These are phyloP conservation scores for Hetaerina titia DNA, from an alignment of 2,888 invertebrate genomes.

Conservation along the genomic window DNA sequence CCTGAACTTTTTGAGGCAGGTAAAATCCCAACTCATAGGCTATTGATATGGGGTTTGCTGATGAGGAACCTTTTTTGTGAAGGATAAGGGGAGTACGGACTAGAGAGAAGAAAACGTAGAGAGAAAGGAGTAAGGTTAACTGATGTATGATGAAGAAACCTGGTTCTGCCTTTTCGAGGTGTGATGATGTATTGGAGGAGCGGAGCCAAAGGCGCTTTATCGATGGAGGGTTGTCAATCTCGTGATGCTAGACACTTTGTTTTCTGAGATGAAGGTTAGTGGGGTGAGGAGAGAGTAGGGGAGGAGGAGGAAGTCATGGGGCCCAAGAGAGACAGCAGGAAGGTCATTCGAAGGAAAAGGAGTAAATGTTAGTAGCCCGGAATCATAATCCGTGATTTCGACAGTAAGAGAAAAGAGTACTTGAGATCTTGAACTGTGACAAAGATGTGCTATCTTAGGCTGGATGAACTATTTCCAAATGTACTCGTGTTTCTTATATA, in stretches of 20 bases:
- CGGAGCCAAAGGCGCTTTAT: constrained; percentile 52
- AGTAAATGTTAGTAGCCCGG: background rate
- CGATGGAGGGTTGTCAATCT: constrained; percentile 58
- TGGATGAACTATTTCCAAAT: no score
- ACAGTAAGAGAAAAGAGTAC: background rate
- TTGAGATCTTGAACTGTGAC: background rate
- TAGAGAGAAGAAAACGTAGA: background rate
- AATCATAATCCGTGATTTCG: background rate
- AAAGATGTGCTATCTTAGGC: no score
- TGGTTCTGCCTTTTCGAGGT: constrained; percentile 65
- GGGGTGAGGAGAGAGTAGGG: background rate
- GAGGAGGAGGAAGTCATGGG: background rate
- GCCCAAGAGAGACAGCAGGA: background rate
- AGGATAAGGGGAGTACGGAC: background rate
- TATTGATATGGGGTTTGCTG: background rate
- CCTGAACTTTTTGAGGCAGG: background rate
- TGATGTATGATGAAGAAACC: constrained; percentile 61
- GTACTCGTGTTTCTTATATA: no score
- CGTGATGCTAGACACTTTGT: constrained; percentile 57
- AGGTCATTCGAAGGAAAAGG: background rate
- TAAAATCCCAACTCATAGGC: background rate
- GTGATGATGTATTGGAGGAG: constrained; percentile 66
- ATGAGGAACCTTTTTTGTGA: background rate
- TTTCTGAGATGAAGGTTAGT: background rate
- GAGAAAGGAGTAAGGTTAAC: background rate